phyloP scores from a whole-genome alignment of 1,140 invertebrate species.

The Drosophila saltans region DNA sequence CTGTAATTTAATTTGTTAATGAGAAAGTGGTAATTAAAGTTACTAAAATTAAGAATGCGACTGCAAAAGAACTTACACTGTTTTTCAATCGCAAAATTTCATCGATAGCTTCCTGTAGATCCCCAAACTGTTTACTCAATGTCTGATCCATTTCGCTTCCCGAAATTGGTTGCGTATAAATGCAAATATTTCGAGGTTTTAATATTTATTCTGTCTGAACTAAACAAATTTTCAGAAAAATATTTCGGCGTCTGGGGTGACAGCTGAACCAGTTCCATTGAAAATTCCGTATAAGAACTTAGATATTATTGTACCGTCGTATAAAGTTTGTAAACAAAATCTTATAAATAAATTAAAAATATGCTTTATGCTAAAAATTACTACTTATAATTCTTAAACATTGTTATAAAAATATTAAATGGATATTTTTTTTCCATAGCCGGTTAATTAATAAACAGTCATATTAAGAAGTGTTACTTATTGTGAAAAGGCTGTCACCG shows the following conservation, averaged over 20 bases:
- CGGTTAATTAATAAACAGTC: too few species aligned
- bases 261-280: not conserved
- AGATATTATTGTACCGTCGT: not conserved
- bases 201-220: not conserved
- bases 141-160: constrained; percentile 49
- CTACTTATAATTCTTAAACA: too few species aligned
- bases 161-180: not conserved
- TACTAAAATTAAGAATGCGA: not conserved
- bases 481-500: not conserved
- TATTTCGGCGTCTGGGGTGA: not conserved
- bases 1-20: constrained; percentile 30
- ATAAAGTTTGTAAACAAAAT: not conserved
- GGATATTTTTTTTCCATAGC: too few species aligned
- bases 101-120: constrained; percentile 56
- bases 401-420: too few species aligned
- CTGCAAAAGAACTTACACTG: constrained; percentile 21
- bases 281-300: not conserved
- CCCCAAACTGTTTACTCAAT: constrained; percentile 56
- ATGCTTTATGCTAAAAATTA: too few species aligned
- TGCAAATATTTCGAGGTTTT: not conserved
- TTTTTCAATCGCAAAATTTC: constrained; percentile 41
- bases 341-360: too few species aligned
- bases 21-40: not conserved
- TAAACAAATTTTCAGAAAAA: not conserved
- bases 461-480: too few species aligned